phyloP scores from a whole-genome alignment of 2,888 invertebrate genomes.

The Punctoribates punctum region DNA sequence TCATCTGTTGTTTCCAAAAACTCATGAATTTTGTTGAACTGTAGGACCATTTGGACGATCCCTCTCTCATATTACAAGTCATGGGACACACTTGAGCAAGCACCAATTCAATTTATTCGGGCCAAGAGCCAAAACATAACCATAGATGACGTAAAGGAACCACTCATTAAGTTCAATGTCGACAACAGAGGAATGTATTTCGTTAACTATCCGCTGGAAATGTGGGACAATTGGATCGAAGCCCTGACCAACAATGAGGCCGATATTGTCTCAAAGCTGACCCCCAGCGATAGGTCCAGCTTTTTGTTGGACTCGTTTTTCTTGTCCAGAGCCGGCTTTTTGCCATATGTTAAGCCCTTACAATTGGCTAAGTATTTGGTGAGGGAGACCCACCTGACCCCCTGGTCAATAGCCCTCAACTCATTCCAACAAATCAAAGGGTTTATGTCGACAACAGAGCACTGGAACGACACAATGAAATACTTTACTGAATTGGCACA shows the following conservation, averaged over 20 bases:
- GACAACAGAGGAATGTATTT: constrained; percentile 55
- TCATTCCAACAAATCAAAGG: neutral
- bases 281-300: constrained; percentile 72
- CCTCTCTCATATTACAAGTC: constrained; percentile 39
- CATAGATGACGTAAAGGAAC: neutral
- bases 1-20: too few relatives aligned
- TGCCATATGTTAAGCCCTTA: constrained; percentile 55
- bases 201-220: constrained; percentile 54
- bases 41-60: constrained; percentile 22
- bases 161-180: constrained; percentile 30
- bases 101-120: constrained; percentile 7
- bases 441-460: constrained; percentile 30
- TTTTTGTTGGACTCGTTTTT: constrained; percentile 74
- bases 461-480: neutral
- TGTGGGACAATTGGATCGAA: constrained; percentile 54
- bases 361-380: constrained; percentile 50
- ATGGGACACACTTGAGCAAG: neutral
- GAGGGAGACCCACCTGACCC: constrained; percentile 49
- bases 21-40: neutral
- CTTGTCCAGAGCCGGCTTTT: constrained; percentile 60
- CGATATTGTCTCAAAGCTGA: neutral
- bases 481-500: constrained; percentile 9
- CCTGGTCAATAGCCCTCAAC: constrained; percentile 48
- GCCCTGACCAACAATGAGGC: neutral
- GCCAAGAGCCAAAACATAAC: neutral